Evolutionary conservation across 2,888 invertebrate species (phyloP), one percentile per base, ranked within the genome.

Genomic region (Drosophila leonis): DNA sequence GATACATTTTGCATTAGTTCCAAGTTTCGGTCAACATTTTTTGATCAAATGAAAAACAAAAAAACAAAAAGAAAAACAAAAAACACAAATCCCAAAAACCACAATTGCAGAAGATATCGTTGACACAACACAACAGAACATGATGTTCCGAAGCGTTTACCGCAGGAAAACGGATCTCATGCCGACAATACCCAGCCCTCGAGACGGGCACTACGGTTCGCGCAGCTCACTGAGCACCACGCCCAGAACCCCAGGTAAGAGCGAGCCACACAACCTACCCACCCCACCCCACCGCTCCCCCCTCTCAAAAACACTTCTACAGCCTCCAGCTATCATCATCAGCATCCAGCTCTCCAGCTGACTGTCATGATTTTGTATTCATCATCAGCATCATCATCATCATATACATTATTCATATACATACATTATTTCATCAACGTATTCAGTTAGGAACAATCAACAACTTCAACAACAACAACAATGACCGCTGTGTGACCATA

Each of bases 121-220:
- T 88, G 93, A 93, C 89, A 90, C 92, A 88, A 90, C 92, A 91
- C 94, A 78, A 91, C 94, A 78, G 66, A 78, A 74, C 68, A 94
- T 95, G 88, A 94, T 95, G 93, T 96, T 96, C 94, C 95, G 95
- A 82, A 96, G 96, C 79, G 96, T 96, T 91, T 97, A 97, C 90
- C 95, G 97, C 89, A 95, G 97, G 90, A 96, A 97, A 94, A 98
- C 98, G 78, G 98, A 98, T 94, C 94, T 98, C 92, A 97, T 97
- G 94, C 98, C 98, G 80, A 98, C 98, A 87, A 95, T 97, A 93
- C 97, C 97, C 86, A 95, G 95, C 84, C 95, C 95, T 75, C 94
- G 96, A 88, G 96, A 96, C 90, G 93, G 93, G 88, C 93, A 94
- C 78, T 94, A 93, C 85, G 93, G 93, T 90, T 93, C 94, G 89